phyloP scores from a whole-genome alignment of 92 coral and sea anemone species.

The Porites divaricata region DNA sequence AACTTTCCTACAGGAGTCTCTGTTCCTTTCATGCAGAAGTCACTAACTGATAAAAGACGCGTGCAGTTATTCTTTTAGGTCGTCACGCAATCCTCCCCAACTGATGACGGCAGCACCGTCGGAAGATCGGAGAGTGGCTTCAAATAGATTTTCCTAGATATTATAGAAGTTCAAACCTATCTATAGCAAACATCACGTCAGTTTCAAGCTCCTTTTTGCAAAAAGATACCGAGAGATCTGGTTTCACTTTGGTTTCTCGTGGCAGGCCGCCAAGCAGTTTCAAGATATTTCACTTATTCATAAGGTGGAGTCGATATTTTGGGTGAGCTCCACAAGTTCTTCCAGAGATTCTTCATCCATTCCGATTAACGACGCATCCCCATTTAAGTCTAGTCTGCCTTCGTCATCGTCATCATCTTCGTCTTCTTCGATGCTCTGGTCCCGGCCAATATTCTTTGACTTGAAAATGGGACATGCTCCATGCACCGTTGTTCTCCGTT shows the following conservation, averaged over 20 bases:
- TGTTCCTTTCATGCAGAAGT: too few relatives aligned
- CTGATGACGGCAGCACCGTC: too few relatives aligned
- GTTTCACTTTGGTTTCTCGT: not conserved
- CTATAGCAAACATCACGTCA: too few relatives aligned
- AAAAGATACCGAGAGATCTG: not conserved
- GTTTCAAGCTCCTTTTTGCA: too few relatives aligned
- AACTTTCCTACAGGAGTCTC: too few relatives aligned
- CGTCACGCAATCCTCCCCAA: too few relatives aligned
- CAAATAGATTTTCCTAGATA: too few relatives aligned
- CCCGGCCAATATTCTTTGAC: not conserved
- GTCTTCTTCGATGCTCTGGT: slow-evolving; percentile 12
- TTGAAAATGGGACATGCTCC: slow-evolving; percentile 29
- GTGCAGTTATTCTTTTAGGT: too few relatives aligned
- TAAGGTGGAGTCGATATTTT: slow-evolving; percentile 35
- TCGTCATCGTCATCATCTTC: slow-evolving; percentile 11
- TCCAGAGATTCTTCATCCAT: slow-evolving; percentile 61
- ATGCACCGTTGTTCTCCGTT: slow-evolving; percentile 19
- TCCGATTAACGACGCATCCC: slow-evolving; percentile 61
- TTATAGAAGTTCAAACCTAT: too few relatives aligned
- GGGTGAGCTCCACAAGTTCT: slow-evolving; percentile 57
- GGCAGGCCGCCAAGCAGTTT: not conserved
- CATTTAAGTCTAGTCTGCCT: slow-evolving; percentile 11
- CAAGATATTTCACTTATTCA: not conserved
- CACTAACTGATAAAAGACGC: too few relatives aligned
- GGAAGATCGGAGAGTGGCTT: too few relatives aligned